phyloP scores from a whole-genome alignment of 2,888 invertebrate species.

The Laothoe populi region DNA sequence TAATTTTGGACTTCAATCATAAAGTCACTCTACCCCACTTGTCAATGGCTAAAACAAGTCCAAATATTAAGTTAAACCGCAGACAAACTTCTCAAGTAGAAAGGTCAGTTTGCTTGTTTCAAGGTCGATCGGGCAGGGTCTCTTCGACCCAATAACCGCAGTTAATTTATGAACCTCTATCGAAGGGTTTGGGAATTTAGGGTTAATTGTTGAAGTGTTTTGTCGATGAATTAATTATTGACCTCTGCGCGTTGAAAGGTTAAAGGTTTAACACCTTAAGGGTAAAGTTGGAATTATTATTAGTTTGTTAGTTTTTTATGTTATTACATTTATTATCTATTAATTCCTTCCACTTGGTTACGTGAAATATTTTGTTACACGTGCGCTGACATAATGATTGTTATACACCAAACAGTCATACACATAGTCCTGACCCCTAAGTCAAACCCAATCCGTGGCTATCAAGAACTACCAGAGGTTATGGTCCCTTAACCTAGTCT shows the following conservation, averaged over 20 bases:
- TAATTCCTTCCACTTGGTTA: no score
- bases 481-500: no score
- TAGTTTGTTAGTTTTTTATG: neutral
- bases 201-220: constrained; percentile 24
- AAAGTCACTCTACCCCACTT: neutral
- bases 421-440: no score
- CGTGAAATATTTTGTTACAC: no score
- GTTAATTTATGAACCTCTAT: constrained; percentile 23
- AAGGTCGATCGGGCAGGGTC: constrained; percentile 11
- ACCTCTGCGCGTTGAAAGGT: constrained; percentile 21
- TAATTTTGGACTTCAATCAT: no score
- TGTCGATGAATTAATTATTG: constrained; percentile 24
- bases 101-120: constrained; percentile 14
- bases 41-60: neutral
- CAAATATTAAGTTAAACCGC: neutral
- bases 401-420: no score
- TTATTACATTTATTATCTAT: no score
- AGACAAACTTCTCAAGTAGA: constrained; percentile 10
- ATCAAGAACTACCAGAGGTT: no score
- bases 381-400: no score
- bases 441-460: no score
- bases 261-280: constrained; percentile 16
- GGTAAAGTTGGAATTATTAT: neutral
- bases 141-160: constrained; percentile 24
- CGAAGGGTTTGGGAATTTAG: constrained; percentile 24